A percentile compares a stretch with the other conserved stretches of the same genome.
Conservation (phyloP, 2,888 invertebrate species). For the Catocala nupta region DNA sequence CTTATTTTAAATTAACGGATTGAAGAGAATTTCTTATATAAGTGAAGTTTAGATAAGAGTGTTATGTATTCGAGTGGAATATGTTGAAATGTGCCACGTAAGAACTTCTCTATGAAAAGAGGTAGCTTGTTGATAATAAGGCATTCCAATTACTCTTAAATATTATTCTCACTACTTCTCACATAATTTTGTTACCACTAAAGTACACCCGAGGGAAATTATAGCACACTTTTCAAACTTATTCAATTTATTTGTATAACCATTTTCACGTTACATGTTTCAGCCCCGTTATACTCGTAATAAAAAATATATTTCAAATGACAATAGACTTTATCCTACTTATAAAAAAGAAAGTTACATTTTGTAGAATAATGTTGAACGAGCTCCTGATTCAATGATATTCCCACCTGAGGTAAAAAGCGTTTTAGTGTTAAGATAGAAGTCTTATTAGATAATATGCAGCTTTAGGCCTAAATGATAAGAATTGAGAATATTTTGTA, state of each 20-base stretch:
- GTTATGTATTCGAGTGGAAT: conserved; percentile 28
- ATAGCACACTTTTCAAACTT: not conserved
- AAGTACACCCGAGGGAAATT: conserved; percentile 14
- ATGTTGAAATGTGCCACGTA: conserved; percentile 50
- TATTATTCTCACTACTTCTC: conserved; percentile 12
- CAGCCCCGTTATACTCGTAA: not conserved
- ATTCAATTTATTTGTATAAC: not conserved
- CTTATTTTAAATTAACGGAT: conserved; percentile 22
- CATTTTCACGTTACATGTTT: not conserved
- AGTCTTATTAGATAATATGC: conserved; percentile 27
- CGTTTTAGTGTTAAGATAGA: conserved; percentile 38
- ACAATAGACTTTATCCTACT: conserved; percentile 1
- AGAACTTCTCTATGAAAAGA: conserved; percentile 28
- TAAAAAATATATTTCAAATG: not conserved
- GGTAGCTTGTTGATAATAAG: conserved; percentile 38
- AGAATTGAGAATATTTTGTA: conserved; percentile 48
- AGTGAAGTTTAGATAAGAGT: conserved; percentile 11
- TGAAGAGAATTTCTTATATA: not conserved
- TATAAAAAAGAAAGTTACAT: not conserved
- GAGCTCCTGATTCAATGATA: conserved; percentile 28
- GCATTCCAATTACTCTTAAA: conserved; percentile 55
- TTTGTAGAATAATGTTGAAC: conserved; percentile 2
- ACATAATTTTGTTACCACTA: conserved; percentile 37
- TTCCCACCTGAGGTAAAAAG: conserved; percentile 57
- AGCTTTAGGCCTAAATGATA: conserved; percentile 52